These are phyloP conservation scores for Drosophila tsacasi DNA, from an alignment of 1,140 invertebrate genomes.

Conservation along the genomic window DNA sequence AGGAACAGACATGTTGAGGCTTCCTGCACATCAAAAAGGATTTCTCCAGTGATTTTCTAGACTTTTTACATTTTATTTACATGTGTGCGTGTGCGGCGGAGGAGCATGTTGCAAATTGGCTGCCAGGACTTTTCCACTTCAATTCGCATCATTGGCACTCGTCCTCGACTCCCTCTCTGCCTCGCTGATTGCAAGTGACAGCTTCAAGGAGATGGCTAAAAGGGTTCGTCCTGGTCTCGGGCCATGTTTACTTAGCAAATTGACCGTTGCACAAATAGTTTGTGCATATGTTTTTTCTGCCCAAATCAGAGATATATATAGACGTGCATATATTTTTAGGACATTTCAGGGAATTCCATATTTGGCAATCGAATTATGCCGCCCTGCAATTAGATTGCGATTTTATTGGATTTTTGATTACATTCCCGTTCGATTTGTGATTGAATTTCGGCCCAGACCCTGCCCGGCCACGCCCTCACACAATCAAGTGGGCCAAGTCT, in stretches of 20 bases:
- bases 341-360: background rate
- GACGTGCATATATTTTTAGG: background rate
- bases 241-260: conserved; percentile 65
- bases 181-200: conserved; percentile 73
- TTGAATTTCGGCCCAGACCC: conserved; percentile 44
- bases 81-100: conserved; percentile 29
- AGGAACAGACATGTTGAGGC: conserved; percentile 44
- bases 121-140: conserved; percentile 73
- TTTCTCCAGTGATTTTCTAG: conserved; percentile 29
- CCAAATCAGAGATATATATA: background rate
- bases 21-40: conserved; percentile 55
- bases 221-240: conserved; percentile 48
- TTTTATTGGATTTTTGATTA: conserved; percentile 70
- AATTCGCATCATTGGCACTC: conserved; percentile 74
- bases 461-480: conserved; percentile 51
- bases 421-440: conserved; percentile 59
- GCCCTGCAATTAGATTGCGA: conserved; percentile 63
- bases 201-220: conserved; percentile 63
- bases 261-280: conserved; percentile 76
- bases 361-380: conserved; percentile 51
- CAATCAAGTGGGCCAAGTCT: conserved; percentile 39
- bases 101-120: conserved; percentile 70
- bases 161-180: conserved; percentile 1
- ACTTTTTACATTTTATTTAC: conserved; percentile 55
- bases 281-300: conserved; percentile 61